Base-by-base conservation (phyloP, 2,888 invertebrate species). In the Lycocerus yunnanus region DNA sequence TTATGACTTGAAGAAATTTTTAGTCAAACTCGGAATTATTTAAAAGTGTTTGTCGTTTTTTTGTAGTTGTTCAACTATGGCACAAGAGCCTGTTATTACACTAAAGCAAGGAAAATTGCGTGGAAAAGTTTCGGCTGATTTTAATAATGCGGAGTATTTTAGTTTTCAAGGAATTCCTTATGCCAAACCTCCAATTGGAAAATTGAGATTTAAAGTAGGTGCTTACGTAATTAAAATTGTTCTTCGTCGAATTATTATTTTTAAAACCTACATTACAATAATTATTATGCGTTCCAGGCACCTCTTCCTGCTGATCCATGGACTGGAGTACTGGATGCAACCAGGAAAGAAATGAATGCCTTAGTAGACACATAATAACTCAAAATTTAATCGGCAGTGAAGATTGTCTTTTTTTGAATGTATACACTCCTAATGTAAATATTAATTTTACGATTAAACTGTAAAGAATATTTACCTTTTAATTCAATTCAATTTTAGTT, bases 371-470 rank as follows among this genome's bases (percentile, higher is more conserved):
- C 14, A 4, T 66, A 1, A 18, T 71, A 18, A n/a, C n/a, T 5
- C n/a, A 82, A 61, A 76, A 71, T 61, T 82, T 89, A 4, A 82
- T 89, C 69, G 90, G 90, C 1, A 85, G 89, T 83, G 89, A 95
- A 85, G 92, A 95, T 83, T 95, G 95, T 83, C 87, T 95, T 61
- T 92, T 92, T 79, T 87, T 95, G 4, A 95, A 95, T 82, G 88
- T 95, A 5, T 94, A 91, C 82, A 91, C 94, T 1, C 94, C 95
- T 0, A 90, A 90, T 9, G 71, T 71, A 60, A 18, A 21, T 43
- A 27, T 27, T 4, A 27, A 43, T 43, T 43, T 43, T 43, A 2
- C 6, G 43, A n/a, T n/a, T 43, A 13, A 3, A 27, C 3, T n/a
- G 8, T 5, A 43, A 43, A 43, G 6, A n/a, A n/a, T 43, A n/a